These are phyloP conservation scores for Archaeoteleia sp. DNA, from an alignment of 2,888 invertebrate genomes.

Conservation along the genomic window DNA sequence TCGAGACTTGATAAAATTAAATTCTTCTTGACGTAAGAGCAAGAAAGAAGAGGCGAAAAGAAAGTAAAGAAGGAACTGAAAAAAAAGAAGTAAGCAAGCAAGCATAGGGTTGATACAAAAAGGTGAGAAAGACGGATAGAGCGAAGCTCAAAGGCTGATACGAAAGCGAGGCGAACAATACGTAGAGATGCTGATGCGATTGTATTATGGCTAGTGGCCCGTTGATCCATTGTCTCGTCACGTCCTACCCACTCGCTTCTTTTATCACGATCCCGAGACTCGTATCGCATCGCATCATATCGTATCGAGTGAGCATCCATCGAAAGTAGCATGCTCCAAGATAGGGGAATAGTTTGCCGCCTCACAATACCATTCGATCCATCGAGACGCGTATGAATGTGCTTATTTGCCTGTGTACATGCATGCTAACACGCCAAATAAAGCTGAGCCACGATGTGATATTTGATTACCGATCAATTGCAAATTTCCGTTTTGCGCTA, in stretches of 20 bases:
- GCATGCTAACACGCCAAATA: conserved; percentile 27
- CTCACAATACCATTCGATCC: conserved; percentile 44
- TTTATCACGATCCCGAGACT: conserved; percentile 73
- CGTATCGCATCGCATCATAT: conserved; percentile 59
- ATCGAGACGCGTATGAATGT: conserved; percentile 25
- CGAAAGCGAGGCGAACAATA: conserved; percentile 73
- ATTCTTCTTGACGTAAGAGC: no score
- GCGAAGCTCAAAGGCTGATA: conserved; percentile 63
- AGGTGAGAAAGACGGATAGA: conserved; percentile 49
- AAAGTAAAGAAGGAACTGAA: conserved; percentile 17
- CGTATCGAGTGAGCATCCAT: conserved; percentile 74
- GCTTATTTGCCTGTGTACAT: conserved; percentile 22
- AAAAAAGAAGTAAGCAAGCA: conserved; percentile 1
- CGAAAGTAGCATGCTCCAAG: conserved; percentile 70
- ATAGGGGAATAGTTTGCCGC: conserved; percentile 47
- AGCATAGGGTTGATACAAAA: conserved; percentile 27
- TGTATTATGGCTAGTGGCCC: conserved; percentile 74
- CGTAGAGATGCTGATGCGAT: conserved; percentile 75
- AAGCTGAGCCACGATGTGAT: conserved; percentile 56
- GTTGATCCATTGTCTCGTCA: conserved; percentile 75
- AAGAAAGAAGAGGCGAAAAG: no score
- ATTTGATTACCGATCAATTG: conserved; percentile 63
- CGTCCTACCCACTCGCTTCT: conserved; percentile 74
- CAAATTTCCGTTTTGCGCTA: conserved; percentile 58
- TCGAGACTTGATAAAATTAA: no score